Evolutionary conservation across 2,113 vertebrate genomes (phyloP).

Genomic region (human): GRCh38 chr14:94952001-94952500

Average conservation of each 20-base stretch:
- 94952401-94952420: too few species aligned
- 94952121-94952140: not conserved
- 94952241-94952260: fast-evolving
- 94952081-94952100: not conserved
- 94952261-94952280: fast-evolving
- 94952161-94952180: not conserved
- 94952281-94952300: not conserved
- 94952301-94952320: too few species aligned
- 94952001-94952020: not conserved
- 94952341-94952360: not conserved
- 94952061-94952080: not conserved
- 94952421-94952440: not conserved
- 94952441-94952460: not conserved
- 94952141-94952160: fast-evolving
- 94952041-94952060: not conserved
- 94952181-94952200: not conserved
- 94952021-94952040: not conserved
- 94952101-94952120: fast-evolving
- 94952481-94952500: not conserved
- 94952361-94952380: not conserved
- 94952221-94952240: fast-evolving
- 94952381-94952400: fast-evolving
- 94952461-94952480: fast-evolving
- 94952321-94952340: not conserved
- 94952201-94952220: not conserved